Evolutionary conservation across 2,888 invertebrate species (phyloP).

Genomic region (Syrista parreyssii): DNA sequence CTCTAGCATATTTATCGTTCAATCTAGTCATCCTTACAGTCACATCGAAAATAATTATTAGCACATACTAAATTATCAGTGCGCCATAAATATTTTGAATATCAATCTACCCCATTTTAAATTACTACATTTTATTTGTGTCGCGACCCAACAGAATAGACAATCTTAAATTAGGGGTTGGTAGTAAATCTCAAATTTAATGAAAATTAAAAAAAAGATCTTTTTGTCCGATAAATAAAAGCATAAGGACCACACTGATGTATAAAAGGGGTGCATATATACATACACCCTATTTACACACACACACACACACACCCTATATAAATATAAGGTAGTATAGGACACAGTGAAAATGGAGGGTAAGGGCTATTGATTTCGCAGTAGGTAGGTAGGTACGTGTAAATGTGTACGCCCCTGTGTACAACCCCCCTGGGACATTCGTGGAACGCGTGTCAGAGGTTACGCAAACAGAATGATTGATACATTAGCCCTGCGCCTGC

Average conservation of each 20-base stretch:
- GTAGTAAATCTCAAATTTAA: neutral
- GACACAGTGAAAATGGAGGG: constrained; percentile 18
- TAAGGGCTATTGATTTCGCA: constrained; percentile 38
- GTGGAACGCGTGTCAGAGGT: constrained; percentile 53
- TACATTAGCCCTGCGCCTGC: constrained; percentile 38
- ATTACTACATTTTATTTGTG: neutral
- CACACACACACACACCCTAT: too few species aligned
- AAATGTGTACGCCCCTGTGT: neutral
- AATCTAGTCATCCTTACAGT: neutral
- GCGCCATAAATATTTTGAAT: too few species aligned
- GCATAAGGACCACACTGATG: neutral
- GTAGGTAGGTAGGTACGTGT: neutral
- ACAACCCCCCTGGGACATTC: constrained; percentile 10
- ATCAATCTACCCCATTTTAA: neutral
- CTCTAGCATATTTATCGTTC: neutral
- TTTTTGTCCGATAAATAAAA: neutral
- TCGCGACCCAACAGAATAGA: too few species aligned
- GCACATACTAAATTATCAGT: too few species aligned
- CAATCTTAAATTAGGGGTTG: neutral
- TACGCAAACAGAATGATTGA: constrained; percentile 54
- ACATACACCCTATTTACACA: too few species aligned
- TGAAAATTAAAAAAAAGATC: neutral
- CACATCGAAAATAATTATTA: neutral
- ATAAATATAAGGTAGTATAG: neutral
- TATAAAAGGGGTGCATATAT: too few species aligned